phyloP scores from a whole-genome alignment of 2,113 vertebrate genomes.

The Haliaeetus leucogaster region DNA sequence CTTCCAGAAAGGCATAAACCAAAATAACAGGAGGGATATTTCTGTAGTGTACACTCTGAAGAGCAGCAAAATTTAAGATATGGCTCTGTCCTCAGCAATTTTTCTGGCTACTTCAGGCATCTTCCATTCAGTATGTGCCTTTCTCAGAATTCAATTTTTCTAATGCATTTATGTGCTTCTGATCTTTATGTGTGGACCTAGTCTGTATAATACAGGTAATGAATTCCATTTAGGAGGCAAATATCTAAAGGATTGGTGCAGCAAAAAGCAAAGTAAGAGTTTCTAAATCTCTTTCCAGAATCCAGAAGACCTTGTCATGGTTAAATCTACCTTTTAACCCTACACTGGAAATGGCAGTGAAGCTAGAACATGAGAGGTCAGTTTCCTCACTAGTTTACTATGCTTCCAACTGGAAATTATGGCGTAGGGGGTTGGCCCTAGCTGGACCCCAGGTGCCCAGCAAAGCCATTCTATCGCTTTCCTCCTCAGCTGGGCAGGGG shows the following conservation, averaged over 20 bases:
- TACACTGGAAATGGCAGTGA: background rate
- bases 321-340: background rate
- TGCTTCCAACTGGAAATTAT: background rate
- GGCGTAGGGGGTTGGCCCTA: background rate
- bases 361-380: background rate
- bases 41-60: background rate
- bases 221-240: background rate
- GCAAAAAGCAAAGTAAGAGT: background rate
- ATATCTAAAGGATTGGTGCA: background rate
- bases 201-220: background rate
- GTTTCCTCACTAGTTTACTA: background rate
- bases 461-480: background rate
- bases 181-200: background rate
- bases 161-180: background rate
- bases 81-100: background rate
- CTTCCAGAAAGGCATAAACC: background rate
- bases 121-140: background rate
- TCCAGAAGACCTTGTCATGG: background rate
- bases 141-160: background rate
- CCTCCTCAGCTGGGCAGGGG: too few relatives aligned
- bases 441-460: background rate
- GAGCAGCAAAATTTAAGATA: background rate
- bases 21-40: background rate
- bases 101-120: background rate
- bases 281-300: background rate